Base-by-base conservation (phyloP, 1,140 invertebrate species). In the Acromyrmex charruanus region DNA sequence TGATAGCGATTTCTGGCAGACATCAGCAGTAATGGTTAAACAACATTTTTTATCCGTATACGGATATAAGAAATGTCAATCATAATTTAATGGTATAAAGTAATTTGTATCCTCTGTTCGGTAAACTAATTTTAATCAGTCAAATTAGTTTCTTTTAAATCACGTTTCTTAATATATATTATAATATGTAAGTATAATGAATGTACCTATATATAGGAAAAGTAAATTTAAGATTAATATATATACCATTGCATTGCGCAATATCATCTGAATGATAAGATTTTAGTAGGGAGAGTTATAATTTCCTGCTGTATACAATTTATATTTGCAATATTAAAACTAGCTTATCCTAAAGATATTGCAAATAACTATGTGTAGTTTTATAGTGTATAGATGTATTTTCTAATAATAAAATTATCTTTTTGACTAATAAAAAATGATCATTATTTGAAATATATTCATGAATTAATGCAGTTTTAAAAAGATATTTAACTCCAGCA, bases 21-120 rank as follows among this genome's bases (percentile, higher is more conserved):
- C 53, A 66, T 80, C 77, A 49, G 14, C 39, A 39, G 9, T 74
- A 74, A 82, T 51, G 1, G 53, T 18, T 49, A 72, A 49, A 59
- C 51, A 28, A 55, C 25, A 14, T 74, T 31, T 10, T 72, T 44
- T 59, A 18, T 58, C 9, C 2, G 2, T 44, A 28, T 5, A 21
- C n/a, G n/a, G 31, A 10, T 10, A 44, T 4, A 39, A 21, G 18
- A 49, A 72, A 49, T 39, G 1, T n/a, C 21, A n/a, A n/a, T 44
- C 39, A 1, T 69, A 39, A 71, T 71, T 71, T 81, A 10, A 44
- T 25, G 31, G 59, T n/a, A 49, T 31, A 44, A 61, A 44, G 14
- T 14, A 12, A 49, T 39, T 55, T 16, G 39, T 35, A 68, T 21
- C 12, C 7, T 31, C 44, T 39, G 14, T 49, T 63, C 12, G 39